These are phyloP conservation scores for Hyppa rectilinea DNA, from an alignment of 2,888 invertebrate genomes.

Conservation along the genomic window DNA sequence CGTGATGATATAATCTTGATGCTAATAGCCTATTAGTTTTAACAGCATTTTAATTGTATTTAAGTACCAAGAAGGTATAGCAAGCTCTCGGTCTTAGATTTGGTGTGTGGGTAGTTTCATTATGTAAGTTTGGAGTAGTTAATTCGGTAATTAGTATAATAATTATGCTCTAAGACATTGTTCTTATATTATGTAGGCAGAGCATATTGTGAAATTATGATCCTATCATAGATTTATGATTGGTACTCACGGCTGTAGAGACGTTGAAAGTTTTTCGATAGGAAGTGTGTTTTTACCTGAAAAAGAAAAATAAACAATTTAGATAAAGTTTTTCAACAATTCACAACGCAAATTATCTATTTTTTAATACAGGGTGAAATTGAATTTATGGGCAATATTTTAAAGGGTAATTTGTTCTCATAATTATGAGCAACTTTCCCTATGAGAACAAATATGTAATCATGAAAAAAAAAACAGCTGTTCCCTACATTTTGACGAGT, in stretches of 20 bases:
- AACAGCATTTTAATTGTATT: conserved; percentile 53
- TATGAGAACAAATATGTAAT: too few species aligned
- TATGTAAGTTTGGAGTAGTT: conserved; percentile 6
- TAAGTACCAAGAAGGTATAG: neutral
- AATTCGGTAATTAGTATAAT: conserved; percentile 32
- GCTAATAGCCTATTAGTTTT: conserved; percentile 46
- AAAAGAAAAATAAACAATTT: conserved; percentile 8
- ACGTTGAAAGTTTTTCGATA: neutral
- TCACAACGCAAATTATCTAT: too few species aligned
- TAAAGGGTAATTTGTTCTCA: too few species aligned
- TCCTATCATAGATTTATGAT: neutral
- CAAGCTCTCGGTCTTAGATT: neutral
- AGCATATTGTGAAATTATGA: neutral
- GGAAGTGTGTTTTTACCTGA: conserved; percentile 40
- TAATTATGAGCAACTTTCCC: too few species aligned
- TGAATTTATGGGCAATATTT: too few species aligned
- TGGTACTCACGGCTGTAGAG: conserved; percentile 15
- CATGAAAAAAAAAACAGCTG: too few species aligned
- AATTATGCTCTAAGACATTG: conserved; percentile 19
- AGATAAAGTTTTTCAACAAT: too few species aligned
- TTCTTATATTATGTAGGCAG: conserved; percentile 14
- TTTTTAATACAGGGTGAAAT: too few species aligned
- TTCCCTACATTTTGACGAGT: too few species aligned
- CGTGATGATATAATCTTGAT: conserved; percentile 49
- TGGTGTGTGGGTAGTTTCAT: conserved; percentile 5